Conservation (phyloP, 23 tunicate species). For the Ascidia mentula region DNA sequence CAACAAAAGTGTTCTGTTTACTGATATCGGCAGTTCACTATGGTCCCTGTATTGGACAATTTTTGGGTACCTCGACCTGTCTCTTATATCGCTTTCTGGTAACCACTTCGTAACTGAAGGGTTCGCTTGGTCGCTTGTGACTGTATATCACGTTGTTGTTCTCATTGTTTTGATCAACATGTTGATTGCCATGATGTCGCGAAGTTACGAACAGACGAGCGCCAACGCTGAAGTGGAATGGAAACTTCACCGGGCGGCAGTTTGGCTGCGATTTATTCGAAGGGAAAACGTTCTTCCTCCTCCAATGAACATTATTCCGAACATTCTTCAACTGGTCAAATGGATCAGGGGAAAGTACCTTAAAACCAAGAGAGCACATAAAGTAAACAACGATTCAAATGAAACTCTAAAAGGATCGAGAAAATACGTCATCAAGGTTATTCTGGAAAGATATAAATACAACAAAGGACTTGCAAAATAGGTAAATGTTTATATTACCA, state of each 20-base stretch:
- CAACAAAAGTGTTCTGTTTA: slow-evolving; percentile 3
- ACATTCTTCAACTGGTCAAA: too few species aligned
- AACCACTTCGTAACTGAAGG: slow-evolving; percentile 31
- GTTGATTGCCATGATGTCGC: slow-evolving; percentile 94
- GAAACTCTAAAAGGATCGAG: too few species aligned
- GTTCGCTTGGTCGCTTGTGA: slow-evolving; percentile 22
- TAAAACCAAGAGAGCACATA: too few species aligned
- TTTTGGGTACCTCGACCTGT: slow-evolving; percentile 61
- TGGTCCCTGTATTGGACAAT: slow-evolving; percentile 59
- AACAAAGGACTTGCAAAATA: too few species aligned
- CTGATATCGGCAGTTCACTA: slow-evolving; percentile 27
- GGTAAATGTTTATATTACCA: too few species aligned
- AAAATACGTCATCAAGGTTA: too few species aligned
- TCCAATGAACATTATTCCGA: slow-evolving; percentile 95
- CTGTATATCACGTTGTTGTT: slow-evolving; percentile 65
- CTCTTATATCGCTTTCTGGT: slow-evolving; percentile 13
- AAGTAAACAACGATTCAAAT: too few species aligned
- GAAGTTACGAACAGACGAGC: slow-evolving; percentile 65
- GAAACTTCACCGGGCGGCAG: slow-evolving; percentile 73
- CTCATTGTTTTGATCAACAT: slow-evolving; percentile 79
- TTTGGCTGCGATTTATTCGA: slow-evolving; percentile 84
- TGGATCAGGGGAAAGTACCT: too few species aligned
- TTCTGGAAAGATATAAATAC: too few species aligned
- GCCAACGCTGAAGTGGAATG: slow-evolving; percentile 58
- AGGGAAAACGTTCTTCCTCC: slow-evolving; percentile 75